These are phyloP conservation scores for Spodoptera frugiperda DNA, from an alignment of 1,140 invertebrate genomes.

Conservation along the genomic window DNA sequence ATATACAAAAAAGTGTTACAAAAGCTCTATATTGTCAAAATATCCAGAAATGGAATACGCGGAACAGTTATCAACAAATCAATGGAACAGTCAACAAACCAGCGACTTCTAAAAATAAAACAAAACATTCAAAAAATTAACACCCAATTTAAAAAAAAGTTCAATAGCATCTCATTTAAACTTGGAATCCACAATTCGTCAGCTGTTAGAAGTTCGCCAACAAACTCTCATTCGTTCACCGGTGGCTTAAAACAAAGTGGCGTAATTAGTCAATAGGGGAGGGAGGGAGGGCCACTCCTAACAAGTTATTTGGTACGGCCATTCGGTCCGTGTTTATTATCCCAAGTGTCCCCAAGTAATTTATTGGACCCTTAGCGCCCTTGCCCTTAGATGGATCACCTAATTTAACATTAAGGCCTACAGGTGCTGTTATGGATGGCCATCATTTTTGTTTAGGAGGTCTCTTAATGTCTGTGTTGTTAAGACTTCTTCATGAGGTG, in stretches of 20 bases:
- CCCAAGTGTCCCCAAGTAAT: constrained; percentile 81
- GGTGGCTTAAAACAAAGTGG: constrained; percentile 67
- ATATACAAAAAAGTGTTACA: too few relatives aligned
- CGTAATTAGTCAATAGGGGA: constrained; percentile 79
- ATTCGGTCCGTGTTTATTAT: constrained; percentile 78
- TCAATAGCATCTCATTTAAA: neutral
- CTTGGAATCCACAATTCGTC: constrained; percentile 8
- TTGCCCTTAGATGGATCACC: constrained; percentile 79
- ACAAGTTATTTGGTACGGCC: constrained; percentile 77
- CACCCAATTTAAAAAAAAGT: neutral
- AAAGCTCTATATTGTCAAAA: too few relatives aligned
- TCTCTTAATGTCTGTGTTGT: constrained; percentile 23
- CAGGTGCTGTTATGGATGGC: constrained; percentile 59
- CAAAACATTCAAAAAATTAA: too few relatives aligned
- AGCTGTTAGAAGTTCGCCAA: constrained; percentile 50
- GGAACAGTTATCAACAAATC: too few relatives aligned
- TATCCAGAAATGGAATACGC: too few relatives aligned
- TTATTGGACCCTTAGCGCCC: constrained; percentile 80
- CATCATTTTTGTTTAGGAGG: constrained; percentile 61
- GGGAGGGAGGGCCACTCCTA: constrained; percentile 65
- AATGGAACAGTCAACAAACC: too few relatives aligned
- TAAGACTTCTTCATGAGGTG: neutral
- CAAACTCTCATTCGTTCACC: constrained; percentile 48
- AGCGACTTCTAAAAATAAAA: constrained; percentile 3
- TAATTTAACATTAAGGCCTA: constrained; percentile 81